A percentile compares a stretch with the other conserved stretches of the same genome.
Evolutionary conservation across 2,113 vertebrate genomes (phyloP).

Genomic region (Dasyurus viverrinus): DNA sequence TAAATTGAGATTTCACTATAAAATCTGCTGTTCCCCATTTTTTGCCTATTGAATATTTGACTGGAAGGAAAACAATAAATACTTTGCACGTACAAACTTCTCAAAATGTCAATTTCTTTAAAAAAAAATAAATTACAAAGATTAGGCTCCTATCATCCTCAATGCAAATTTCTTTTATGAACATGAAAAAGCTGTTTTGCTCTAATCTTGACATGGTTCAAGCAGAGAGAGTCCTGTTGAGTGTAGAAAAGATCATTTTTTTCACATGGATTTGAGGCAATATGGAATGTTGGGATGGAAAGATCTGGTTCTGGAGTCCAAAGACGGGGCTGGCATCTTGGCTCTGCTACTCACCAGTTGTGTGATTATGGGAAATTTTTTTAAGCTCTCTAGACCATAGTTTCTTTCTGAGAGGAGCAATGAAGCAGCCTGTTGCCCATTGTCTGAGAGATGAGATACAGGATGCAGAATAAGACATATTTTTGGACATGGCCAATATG

Average conservation of each 20-base stretch:
- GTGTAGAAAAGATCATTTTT: background rate
- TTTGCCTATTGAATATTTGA: background rate
- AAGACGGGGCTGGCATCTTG: background rate
- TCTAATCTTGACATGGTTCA: background rate
- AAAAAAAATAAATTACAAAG: background rate
- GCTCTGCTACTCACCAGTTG: background rate
- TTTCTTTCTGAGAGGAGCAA: background rate
- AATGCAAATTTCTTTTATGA: background rate
- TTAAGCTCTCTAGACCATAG: background rate
- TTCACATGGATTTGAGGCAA: background rate
- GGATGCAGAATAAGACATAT: background rate
- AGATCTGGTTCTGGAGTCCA: background rate
- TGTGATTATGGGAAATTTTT: background rate
- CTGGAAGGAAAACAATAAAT: background rate
- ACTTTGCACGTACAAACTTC: background rate
- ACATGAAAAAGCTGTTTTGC: background rate
- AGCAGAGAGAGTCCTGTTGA: background rate
- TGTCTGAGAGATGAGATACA: background rate
- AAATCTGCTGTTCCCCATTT: background rate
- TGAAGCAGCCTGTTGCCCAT: background rate
- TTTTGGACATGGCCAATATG: background rate
- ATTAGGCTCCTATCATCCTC: background rate
- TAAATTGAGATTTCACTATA: background rate
- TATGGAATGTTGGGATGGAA: background rate
- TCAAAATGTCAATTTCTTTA: background rate